Evolutionary conservation across 2,113 vertebrate genomes (phyloP).

Genomic region (Psittacula cyanocephala): DNA sequence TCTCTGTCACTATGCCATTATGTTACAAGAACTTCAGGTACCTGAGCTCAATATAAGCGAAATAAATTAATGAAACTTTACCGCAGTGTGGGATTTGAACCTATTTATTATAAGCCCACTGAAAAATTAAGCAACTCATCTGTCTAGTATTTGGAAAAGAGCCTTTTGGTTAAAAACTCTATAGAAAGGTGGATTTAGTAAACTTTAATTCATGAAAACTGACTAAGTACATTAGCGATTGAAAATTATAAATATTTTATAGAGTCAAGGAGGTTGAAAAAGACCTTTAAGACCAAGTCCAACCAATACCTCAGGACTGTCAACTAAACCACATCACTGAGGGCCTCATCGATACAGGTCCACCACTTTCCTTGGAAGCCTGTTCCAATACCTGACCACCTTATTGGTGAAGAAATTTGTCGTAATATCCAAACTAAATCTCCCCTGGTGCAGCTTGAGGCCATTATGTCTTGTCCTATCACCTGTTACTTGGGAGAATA

Average conservation of each 20-base stretch:
- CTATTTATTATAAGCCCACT: not conserved
- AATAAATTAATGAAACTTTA: slow-evolving; percentile 45
- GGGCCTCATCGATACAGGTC: not conserved
- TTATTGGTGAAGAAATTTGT: not conserved
- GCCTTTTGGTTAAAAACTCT: not conserved
- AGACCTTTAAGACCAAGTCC: not conserved
- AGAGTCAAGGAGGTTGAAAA: not conserved
- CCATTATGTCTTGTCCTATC: not conserved
- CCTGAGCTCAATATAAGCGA: slow-evolving; percentile 7
- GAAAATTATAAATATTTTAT: not conserved
- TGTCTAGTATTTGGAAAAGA: not conserved
- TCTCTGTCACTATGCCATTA: slow-evolving; percentile 9
- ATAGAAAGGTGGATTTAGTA: not conserved
- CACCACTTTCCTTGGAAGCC: not conserved
- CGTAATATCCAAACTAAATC: not conserved
- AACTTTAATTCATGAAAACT: not conserved
- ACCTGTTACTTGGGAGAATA: not conserved
- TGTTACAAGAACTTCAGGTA: slow-evolving; percentile 14
- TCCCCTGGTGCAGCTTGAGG: not conserved
- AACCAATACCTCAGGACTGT: not conserved
- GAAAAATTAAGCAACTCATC: slow-evolving; percentile 44
- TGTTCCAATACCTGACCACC: not conserved
- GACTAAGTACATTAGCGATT: not conserved
- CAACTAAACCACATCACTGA: not conserved
- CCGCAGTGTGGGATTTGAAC: not conserved